A percentile compares a stretch with the other conserved stretches of the same genome.
Evolutionary conservation across 2,888 invertebrate species (phyloP).

Genomic region (Hyppa rectilinea): DNA sequence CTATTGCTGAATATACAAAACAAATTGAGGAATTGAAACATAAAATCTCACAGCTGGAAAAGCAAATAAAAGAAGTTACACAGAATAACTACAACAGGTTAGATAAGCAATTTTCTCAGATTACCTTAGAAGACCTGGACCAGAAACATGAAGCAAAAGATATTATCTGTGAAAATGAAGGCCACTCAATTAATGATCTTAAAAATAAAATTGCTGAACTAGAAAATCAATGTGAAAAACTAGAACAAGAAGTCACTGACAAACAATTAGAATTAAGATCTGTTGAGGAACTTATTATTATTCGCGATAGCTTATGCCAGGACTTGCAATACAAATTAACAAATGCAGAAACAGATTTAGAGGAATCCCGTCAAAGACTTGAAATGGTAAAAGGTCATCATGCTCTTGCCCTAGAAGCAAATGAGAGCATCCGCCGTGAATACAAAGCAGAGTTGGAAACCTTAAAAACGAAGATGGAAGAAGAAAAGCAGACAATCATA

Average conservation of each 20-base stretch:
- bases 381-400: conserved; percentile 90
- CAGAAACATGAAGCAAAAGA: conserved; percentile 40
- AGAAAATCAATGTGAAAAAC: conserved; percentile 80
- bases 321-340: conserved; percentile 86
- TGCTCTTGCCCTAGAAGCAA: conserved; percentile 87
- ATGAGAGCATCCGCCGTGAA: conserved; percentile 88
- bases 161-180: conserved; percentile 24
- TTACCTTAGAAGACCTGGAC: conserved; percentile 49
- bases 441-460: conserved; percentile 87
- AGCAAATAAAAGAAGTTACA: conserved; percentile 64
- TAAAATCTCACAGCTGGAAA: conserved; percentile 79
- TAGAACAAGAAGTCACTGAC: conserved; percentile 83
- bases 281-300: conserved; percentile 85
- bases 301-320: conserved; percentile 86
- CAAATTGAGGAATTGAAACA: conserved; percentile 86
- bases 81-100: conserved; percentile 70
- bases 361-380: conserved; percentile 85
- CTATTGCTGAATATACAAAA: conserved; percentile 84
- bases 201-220: conserved; percentile 77
- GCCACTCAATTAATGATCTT: conserved; percentile 70
- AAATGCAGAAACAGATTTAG: conserved; percentile 78
- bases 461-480: conserved; percentile 85
- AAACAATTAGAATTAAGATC: conserved; percentile 86
- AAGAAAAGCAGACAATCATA: conserved; percentile 84
- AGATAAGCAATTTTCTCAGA: conserved; percentile 68